Percentiles rank a stretch among this genome's conserved stretches.
Evolutionary conservation across 1,140 invertebrate genomes (phyloP).

Genomic region (Tenebrio molitor): DNA sequence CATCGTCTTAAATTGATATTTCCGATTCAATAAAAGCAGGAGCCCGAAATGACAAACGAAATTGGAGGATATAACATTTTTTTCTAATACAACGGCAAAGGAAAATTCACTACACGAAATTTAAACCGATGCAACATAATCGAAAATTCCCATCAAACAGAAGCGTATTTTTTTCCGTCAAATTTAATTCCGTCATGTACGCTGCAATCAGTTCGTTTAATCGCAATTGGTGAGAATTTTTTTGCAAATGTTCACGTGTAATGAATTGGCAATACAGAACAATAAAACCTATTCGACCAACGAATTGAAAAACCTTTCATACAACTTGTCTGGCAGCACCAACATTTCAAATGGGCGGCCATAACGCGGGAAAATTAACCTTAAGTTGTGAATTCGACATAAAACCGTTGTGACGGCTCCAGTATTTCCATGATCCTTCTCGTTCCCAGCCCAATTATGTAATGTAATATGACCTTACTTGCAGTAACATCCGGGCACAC

Average conservation of each 20-base stretch:
- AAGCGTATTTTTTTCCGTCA: neutral
- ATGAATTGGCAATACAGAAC: too few species aligned
- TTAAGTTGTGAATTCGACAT: neutral
- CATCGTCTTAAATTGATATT: constrained; percentile 30
- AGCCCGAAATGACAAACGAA: constrained; percentile 31
- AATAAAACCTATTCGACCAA: too few species aligned
- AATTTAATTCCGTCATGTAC: constrained; percentile 17
- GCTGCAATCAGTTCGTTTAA: too few species aligned
- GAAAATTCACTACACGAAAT: constrained; percentile 4
- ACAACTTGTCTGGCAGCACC: too few species aligned
- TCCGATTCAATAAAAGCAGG: constrained; percentile 36
- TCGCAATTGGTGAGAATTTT: too few species aligned
- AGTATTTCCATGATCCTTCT: neutral
- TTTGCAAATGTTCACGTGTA: too few species aligned
- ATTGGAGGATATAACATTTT: constrained; percentile 11
- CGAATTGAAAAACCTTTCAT: too few species aligned
- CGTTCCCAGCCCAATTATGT: constrained; percentile 26
- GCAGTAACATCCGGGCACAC: constrained; percentile 15
- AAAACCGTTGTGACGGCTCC: neutral
- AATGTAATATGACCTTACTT: constrained; percentile 31
- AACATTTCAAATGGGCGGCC: neutral
- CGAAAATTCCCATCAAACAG: constrained; percentile 1
- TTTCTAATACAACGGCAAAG: constrained; percentile 13
- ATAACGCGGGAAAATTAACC: too few species aligned
- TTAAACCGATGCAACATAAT: constrained; percentile 15